Conservation (phyloP, 2,888 invertebrate species). For the Silvanus unidentatus region DNA sequence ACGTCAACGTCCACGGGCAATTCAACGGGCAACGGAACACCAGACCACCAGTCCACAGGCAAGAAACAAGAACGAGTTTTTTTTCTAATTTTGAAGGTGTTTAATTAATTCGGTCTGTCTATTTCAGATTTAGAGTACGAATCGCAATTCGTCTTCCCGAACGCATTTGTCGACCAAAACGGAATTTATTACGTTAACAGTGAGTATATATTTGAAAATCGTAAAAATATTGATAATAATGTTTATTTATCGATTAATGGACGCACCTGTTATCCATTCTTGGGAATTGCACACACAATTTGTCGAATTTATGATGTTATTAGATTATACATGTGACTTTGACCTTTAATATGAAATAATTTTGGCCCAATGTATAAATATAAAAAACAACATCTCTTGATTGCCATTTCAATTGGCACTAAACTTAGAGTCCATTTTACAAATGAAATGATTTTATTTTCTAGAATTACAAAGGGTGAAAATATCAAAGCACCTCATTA, state of each 20-base stretch:
- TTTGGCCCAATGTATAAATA: no score
- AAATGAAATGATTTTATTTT: background rate
- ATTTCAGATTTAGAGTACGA: slow-evolving; percentile 44
- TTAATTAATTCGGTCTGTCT: slow-evolving; percentile 13
- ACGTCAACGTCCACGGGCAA: slow-evolving; percentile 43
- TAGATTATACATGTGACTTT: no score
- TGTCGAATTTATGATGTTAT: no score
- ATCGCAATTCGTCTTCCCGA: slow-evolving; percentile 45
- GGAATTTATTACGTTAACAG: slow-evolving; percentile 49
- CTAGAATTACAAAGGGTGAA: background rate
- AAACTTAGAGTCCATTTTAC: background rate
- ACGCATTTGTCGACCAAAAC: slow-evolving; percentile 49
- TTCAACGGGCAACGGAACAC: slow-evolving; percentile 45
- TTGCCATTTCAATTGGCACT: slow-evolving; percentile 1
- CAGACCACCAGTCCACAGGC: slow-evolving; percentile 47
- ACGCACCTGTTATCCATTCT: no score
- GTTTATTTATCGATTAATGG: no score
- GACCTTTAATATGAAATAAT: no score
- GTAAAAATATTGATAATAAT: no score
- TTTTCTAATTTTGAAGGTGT: background rate
- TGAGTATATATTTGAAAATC: slow-evolving; percentile 42
- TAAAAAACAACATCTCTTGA: background rate
- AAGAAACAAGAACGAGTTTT: slow-evolving; percentile 7
- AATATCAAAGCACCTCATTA: no score
- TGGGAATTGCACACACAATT: no score